Base-by-base conservation (phyloP, 2,797 vertebrate genomes). In the Sebastes minor region DNA sequence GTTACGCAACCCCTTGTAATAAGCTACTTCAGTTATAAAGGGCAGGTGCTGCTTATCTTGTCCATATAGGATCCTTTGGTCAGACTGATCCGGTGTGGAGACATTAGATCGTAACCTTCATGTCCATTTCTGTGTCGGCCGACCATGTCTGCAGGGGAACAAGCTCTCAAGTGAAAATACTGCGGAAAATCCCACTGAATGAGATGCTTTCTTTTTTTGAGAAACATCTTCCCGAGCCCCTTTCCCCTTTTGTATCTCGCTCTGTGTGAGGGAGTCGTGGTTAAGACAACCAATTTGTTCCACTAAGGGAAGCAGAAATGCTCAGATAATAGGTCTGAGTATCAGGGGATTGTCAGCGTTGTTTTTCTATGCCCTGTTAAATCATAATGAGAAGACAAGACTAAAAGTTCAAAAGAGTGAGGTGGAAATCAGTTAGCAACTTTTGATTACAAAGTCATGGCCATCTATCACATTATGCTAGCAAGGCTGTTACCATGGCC, bases 271-370 rank as follows among this genome's bases (percentile, higher is more conserved):
- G 75, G 76, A 89, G 86, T 83, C 23, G 32, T 64, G 70, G 73
- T 76, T 84, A 77, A 91, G 83, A 81, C 65, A 83, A 89, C 81
- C 85, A 93, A 90, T 94, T 92, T 94, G 89, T 94, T 94, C 89
- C 76, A 76, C 83, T 72, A 79, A 84, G 63, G 71, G 79, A 85
- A 88, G 82, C 74, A 86, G 82, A 85, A 91, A 92, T 81, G 83
- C 84, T 90, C 75, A 61, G 83, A 93, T 93, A 93, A 93, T 88
- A 83, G 89, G 78, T 91, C 82, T 76, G 79, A 91, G 84, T 82
- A 87, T 92, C 85, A 85, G 33, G 83, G 82, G 86, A 76, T 80
- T 88, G 79, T 84, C 74, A 72, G 77, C 56, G 49, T 84, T 92
- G 86, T 88, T 92, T 86, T 89, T 84, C 65, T 77, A 65, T 87